Conservation (phyloP, 2,113 vertebrate genomes). For the Cololabis saira region DNA sequence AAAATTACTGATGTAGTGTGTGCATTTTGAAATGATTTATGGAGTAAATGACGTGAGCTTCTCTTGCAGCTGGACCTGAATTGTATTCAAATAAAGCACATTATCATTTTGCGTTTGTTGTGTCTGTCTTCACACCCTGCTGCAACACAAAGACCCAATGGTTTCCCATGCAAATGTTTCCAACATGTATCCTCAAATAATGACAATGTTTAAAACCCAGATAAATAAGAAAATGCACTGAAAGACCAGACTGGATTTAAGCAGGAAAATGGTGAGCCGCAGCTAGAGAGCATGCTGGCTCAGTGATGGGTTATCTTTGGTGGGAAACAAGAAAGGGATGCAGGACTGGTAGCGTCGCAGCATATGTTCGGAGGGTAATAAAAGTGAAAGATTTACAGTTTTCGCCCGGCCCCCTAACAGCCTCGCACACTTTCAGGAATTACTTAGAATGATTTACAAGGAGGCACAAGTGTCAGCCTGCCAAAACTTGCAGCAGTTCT, state of each 20-base stretch:
- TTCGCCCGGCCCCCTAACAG: slow-evolving; percentile 93
- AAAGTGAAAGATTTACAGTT: slow-evolving; percentile 99
- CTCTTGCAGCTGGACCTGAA: slow-evolving; percentile 46
- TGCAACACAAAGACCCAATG: slow-evolving; percentile 45
- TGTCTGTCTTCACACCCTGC: slow-evolving; percentile 58
- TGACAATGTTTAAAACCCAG: neutral
- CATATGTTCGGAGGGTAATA: slow-evolving; percentile 99
- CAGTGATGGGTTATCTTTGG: slow-evolving; percentile 82
- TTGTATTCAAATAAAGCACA: slow-evolving; percentile 77
- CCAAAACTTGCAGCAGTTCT: slow-evolving; percentile 80
- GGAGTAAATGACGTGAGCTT: slow-evolving; percentile 42
- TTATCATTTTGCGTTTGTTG: slow-evolving; percentile 66
- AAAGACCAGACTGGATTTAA: slow-evolving; percentile 6
- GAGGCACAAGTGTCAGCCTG: slow-evolving; percentile 91
- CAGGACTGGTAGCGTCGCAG: slow-evolving; percentile 90
- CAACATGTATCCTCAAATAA: slow-evolving; percentile 20
- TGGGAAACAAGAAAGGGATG: slow-evolving; percentile 83
- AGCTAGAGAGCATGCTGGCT: slow-evolving; percentile 76
- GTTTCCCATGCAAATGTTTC: slow-evolving; percentile 44
- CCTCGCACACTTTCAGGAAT: slow-evolving; percentile 98
- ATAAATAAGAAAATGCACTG: slow-evolving; percentile 14
- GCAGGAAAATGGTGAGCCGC: slow-evolving; percentile 15
- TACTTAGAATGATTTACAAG: slow-evolving; percentile 99
- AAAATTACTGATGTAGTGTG: slow-evolving; percentile 2
- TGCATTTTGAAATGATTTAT: slow-evolving; percentile 55